phyloP scores from a whole-genome alignment of 1,140 invertebrate species.

The Chionoecetes opilio region DNA sequence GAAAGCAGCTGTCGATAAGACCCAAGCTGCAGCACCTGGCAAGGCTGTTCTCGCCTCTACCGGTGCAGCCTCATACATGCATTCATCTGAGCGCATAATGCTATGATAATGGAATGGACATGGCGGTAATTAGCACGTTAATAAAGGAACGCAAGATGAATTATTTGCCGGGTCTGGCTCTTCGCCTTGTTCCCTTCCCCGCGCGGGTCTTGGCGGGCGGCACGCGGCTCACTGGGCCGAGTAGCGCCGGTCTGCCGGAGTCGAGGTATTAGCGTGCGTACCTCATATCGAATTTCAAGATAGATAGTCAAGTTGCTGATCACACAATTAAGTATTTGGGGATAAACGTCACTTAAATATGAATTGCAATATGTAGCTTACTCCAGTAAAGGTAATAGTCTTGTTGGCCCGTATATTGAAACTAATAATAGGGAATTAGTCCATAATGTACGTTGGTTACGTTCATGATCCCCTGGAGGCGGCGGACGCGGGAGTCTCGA shows the following conservation, averaged over 20 bases:
- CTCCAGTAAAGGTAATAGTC: conserved; percentile 75
- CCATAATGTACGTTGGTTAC: conserved; percentile 77
- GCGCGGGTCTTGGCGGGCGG: conserved; percentile 28
- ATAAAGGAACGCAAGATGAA: conserved; percentile 67
- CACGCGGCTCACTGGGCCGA: not conserved
- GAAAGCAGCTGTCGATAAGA: conserved; percentile 34
- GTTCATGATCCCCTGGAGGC: conserved; percentile 61
- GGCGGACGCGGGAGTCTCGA: conserved; percentile 33
- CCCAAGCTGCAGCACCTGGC: not conserved
- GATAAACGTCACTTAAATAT: conserved; percentile 74
- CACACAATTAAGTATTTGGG: conserved; percentile 67
- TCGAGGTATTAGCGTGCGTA: conserved; percentile 22
- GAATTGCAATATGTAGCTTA: conserved; percentile 75
- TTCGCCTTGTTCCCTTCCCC: not conserved
- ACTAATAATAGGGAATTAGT: conserved; percentile 79
- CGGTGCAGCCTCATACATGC: conserved; percentile 58
- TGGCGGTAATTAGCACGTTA: conserved; percentile 71
- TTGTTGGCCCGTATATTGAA: conserved; percentile 78
- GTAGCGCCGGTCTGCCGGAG: not conserved
- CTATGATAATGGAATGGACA: conserved; percentile 76
- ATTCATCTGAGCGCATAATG: conserved; percentile 71
- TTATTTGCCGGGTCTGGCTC: conserved; percentile 53
- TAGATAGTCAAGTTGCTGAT: conserved; percentile 57
- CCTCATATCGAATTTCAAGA: conserved; percentile 55
- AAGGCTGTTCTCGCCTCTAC: conserved; percentile 8